Base-by-base conservation (phyloP, 2,888 invertebrate species). In the Magallana nippona region DNA sequence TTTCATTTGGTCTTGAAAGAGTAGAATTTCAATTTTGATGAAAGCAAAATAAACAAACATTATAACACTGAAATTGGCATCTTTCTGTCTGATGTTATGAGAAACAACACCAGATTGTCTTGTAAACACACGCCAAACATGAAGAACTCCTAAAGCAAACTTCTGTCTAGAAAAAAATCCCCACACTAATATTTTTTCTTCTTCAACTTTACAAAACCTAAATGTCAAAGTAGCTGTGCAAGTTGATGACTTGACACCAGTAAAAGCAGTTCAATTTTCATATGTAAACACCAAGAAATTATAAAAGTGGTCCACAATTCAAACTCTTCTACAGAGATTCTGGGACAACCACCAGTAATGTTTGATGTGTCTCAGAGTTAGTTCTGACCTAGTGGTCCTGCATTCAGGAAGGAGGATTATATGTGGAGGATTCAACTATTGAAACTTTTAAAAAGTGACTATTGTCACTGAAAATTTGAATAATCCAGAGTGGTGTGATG, bases 131-230 rank as follows among this genome's bases (percentile, higher is more conserved):
- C 32, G 5, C 13, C 71, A 71, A 71, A 71, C 71, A 71, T 27
- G 15, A 71, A 27, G 22, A 32, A 32, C 32, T 71, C 71, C 71
- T 27, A 32, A 22, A 71, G 32, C 32, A 32, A 71, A 71, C 71
- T 27, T 71, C 27, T 71, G 71, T 71, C 71, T 27, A 32, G 44
- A 44, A 71, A 32, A 60, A 27, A 32, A 71, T 71, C 71, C 71
- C 32, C 32, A 32, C 71, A 71, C 32, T 71, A 71, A 71, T 71
- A 71, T 71, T 71, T 71, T 71, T 71, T 71, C 71, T 27, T 71
- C 22, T 19, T 71, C 71, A 71, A 71, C 71, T 71, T 71, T 27
- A 71, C 71, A 71, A 71, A 60, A 71, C 22, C 27, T 71, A 32
- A 71, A 71, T 71, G 71, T 32, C 71, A 71, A 1, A 19, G 22